Conservation (phyloP, 2,113 vertebrate genomes). For the Ibidorhyncha struthersii region DNA sequence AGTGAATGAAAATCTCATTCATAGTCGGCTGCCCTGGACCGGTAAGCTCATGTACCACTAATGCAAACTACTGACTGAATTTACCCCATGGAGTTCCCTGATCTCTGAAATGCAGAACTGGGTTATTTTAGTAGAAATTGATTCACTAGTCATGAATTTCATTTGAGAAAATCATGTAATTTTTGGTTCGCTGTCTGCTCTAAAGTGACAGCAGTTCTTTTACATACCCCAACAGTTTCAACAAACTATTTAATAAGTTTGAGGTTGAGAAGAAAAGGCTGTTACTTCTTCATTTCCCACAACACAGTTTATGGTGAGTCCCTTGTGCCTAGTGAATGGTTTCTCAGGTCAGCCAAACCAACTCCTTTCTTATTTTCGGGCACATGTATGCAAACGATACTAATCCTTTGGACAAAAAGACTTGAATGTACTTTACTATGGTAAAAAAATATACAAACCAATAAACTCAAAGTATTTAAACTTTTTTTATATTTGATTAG, state of each 20-base stretch:
- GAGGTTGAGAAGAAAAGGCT: background rate
- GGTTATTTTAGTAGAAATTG: background rate
- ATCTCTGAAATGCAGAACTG: conserved; percentile 5
- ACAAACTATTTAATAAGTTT: background rate
- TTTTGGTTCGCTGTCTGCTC: background rate
- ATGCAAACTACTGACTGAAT: background rate
- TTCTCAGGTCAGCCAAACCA: background rate
- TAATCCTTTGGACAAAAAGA: background rate
- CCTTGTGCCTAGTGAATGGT: background rate
- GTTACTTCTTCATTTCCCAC: background rate
- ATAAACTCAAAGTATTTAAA: background rate
- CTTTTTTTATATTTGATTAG: background rate
- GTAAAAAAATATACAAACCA: background rate
- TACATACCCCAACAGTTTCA: background rate
- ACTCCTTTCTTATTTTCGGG: background rate
- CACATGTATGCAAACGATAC: background rate
- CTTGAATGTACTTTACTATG: background rate
- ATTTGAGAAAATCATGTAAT: background rate
- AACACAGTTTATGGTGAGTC: background rate
- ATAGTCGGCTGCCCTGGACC: background rate
- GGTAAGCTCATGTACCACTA: background rate
- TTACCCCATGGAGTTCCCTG: background rate
- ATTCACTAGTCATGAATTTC: conserved; percentile 7
- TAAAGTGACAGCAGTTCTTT: background rate
- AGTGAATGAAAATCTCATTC: background rate